Evolutionary conservation across 2,797 vertebrate genomes (phyloP).

Genomic region (Mergus octosetaceus): DNA sequence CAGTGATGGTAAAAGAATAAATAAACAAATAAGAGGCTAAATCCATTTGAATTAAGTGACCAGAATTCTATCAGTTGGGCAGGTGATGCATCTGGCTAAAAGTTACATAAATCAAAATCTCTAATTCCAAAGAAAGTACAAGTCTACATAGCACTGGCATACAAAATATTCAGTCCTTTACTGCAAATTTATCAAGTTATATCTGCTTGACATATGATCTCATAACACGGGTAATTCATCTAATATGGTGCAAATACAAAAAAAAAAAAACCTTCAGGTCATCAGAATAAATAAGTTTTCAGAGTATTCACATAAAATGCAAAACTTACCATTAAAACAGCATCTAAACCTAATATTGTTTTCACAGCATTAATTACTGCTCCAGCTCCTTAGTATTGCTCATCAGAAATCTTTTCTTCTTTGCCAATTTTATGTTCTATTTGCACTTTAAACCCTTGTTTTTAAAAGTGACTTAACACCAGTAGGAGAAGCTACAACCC

Average conservation of each 20-base stretch:
- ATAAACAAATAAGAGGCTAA: not conserved
- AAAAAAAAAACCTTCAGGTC: not conserved
- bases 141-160: not conserved
- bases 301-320: not conserved
- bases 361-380: constrained; percentile 75
- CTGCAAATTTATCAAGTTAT: not conserved
- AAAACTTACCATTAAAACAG: constrained; percentile 79
- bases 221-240: not conserved
- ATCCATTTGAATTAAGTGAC: not conserved
- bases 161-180: not conserved
- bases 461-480: constrained; percentile 77
- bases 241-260: not conserved
- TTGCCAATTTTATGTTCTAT: constrained; percentile 80
- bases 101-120: not conserved
- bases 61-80: not conserved
- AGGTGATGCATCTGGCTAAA: not conserved
- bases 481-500: constrained; percentile 76
- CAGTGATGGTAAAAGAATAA: not conserved
- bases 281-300: not conserved
- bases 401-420: constrained; percentile 80
- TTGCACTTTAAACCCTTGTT: constrained; percentile 82
- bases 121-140: not conserved
- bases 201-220: not conserved
- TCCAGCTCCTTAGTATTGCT: constrained; percentile 74
- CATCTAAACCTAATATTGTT: constrained; percentile 74